phyloP scores from a whole-genome alignment of 2,888 invertebrate genomes.

The Ctenicera cuprea region DNA sequence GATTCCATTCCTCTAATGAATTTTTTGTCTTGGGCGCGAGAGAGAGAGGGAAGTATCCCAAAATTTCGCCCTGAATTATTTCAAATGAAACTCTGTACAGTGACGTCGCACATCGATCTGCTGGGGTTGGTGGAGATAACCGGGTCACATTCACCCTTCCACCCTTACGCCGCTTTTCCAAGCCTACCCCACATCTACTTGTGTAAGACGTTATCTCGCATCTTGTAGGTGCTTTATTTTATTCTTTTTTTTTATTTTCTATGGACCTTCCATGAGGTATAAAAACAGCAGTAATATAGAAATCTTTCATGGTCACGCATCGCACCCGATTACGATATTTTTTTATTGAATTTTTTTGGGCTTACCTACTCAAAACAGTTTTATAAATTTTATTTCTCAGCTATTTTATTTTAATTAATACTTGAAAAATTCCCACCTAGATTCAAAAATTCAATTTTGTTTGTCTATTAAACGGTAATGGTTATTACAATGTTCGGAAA shows the following conservation, averaged over 20 bases:
- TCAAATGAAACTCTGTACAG: slow-evolving; percentile 57
- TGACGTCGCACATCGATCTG: slow-evolving; percentile 68
- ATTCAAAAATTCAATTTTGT: no score
- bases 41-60: slow-evolving; percentile 6
- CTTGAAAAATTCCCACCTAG: no score
- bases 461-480: no score
- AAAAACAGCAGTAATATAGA: slow-evolving; percentile 27
- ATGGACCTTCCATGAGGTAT: slow-evolving; percentile 31
- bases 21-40: slow-evolving; percentile 4
- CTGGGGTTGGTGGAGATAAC: slow-evolving; percentile 61
- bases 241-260: slow-evolving; percentile 45
- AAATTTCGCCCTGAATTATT: slow-evolving; percentile 34
- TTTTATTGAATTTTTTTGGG: no score
- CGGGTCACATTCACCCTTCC: slow-evolving; percentile 64
- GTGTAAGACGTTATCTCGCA: slow-evolving; percentile 60
- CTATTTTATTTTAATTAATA: no score
- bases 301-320: slow-evolving; percentile 23
- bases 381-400: no score
- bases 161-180: slow-evolving; percentile 54
- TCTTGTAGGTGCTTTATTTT: slow-evolving; percentile 43
- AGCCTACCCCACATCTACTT: slow-evolving; percentile 66
- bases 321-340: no score
- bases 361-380: no score
- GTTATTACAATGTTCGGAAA: no score
- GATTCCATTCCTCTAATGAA: slow-evolving; percentile 21